Conservation (phyloP, 2,888 invertebrate genomes). For the Synanthedon myopaeformis region DNA sequence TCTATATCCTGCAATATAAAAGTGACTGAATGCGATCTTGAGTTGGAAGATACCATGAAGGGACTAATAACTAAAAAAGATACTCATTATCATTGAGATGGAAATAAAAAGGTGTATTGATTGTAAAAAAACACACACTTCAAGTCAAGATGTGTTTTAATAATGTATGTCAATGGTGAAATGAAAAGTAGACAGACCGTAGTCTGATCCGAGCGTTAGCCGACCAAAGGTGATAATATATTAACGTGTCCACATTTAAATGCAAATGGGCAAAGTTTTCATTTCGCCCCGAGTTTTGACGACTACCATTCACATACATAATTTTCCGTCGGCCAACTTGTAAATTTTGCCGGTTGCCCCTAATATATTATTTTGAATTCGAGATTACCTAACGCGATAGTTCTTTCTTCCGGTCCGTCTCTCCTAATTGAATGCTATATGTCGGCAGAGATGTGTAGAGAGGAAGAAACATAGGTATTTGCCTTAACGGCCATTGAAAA, state of each 20-base stretch:
- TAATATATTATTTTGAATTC: slow-evolving; percentile 31
- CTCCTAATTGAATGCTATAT: too few relatives aligned
- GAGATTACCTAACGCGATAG: slow-evolving; percentile 17
- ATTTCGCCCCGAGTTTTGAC: slow-evolving; percentile 23
- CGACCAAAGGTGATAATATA: slow-evolving; percentile 45
- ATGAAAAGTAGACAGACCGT: slow-evolving; percentile 5
- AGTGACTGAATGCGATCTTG: too few relatives aligned
- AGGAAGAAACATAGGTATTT: slow-evolving; percentile 47
- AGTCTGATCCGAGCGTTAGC: slow-evolving; percentile 40
- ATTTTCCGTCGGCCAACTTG: slow-evolving; percentile 51
- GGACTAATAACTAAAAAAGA: too few relatives aligned
- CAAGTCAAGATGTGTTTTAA: too few relatives aligned
- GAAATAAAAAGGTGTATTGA: too few relatives aligned
- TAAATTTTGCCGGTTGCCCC: slow-evolving; percentile 31
- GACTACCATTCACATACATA: slow-evolving; percentile 46
- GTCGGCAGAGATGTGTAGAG: not conserved
- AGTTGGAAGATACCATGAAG: too few relatives aligned
- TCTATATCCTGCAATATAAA: too few relatives aligned
- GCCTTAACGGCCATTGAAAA: slow-evolving; percentile 57
- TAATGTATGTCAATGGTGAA: too few relatives aligned
- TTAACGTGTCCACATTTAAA: slow-evolving; percentile 53
- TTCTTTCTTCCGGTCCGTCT: too few relatives aligned
- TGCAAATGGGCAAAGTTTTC: slow-evolving; percentile 55
- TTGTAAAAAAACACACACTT: too few relatives aligned
- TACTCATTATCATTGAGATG: too few relatives aligned